phyloP scores from a whole-genome alignment of 2,113 vertebrate genomes.

The Spea multiplicata region DNA sequence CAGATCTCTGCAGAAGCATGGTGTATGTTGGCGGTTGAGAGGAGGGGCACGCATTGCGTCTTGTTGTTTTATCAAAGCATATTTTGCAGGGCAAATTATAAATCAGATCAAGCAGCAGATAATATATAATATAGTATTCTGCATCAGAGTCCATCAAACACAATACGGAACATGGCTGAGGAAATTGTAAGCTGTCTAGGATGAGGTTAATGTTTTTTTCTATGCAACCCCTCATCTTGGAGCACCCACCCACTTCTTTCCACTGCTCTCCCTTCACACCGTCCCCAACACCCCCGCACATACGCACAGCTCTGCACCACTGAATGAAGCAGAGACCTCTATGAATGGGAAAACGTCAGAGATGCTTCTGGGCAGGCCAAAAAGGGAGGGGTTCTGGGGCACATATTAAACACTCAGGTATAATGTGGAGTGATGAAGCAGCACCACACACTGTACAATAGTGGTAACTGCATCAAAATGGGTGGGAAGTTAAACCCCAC shows the following conservation, averaged over 20 bases:
- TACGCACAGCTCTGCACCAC: not conserved
- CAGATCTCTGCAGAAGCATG: not conserved
- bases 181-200: not conserved
- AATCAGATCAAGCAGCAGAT: not conserved
- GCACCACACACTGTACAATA: constrained; percentile 17
- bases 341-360: not conserved
- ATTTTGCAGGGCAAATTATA: not conserved
- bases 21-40: not conserved
- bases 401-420: constrained; percentile 27
- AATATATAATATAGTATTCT: not conserved
- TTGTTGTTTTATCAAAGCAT: not conserved
- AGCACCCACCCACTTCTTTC: not conserved
- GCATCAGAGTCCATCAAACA: not conserved
- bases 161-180: not conserved
- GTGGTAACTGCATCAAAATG: constrained; percentile 15
- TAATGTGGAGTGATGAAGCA: not conserved
- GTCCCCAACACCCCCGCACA: constrained; percentile 8
- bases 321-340: constrained; percentile 31
- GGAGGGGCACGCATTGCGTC: not conserved
- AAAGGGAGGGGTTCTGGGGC: constrained; percentile 8
- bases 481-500: not conserved
- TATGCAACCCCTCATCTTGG: constrained; percentile 31
- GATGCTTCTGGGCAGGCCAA: not conserved
- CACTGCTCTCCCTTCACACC: constrained; percentile 18
- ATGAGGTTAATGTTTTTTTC: not conserved